Evolutionary conservation across 2,888 invertebrate genomes (phyloP).

Genomic region (Agrotis ipsilon): DNA sequence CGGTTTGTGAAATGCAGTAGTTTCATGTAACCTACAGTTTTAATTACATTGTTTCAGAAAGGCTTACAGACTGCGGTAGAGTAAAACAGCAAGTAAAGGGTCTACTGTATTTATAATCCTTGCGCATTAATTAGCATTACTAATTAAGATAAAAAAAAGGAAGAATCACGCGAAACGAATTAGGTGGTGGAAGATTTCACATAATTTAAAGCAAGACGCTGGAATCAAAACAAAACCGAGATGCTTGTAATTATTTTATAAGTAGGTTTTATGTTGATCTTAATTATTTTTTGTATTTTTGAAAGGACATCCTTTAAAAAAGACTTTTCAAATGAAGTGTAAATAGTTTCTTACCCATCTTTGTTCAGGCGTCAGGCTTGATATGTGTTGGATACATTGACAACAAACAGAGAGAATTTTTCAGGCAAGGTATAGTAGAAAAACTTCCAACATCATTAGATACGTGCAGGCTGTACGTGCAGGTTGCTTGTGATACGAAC

Average conservation of each 20-base stretch:
- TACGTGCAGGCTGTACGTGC: too few relatives aligned
- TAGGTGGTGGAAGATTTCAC: slow-evolving; percentile 37
- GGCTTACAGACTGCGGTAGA: slow-evolving; percentile 5
- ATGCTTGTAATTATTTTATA: slow-evolving; percentile 21
- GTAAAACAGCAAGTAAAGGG: slow-evolving; percentile 44
- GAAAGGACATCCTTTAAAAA: neutral
- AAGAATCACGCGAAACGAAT: slow-evolving; percentile 46
- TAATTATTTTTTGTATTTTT: neutral
- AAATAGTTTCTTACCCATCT: neutral
- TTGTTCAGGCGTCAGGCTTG: neutral
- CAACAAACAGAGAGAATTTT: neutral
- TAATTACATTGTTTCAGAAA: slow-evolving; percentile 34
- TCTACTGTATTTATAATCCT: slow-evolving; percentile 55
- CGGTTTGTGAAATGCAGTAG: neutral
- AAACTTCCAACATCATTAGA: slow-evolving; percentile 1
- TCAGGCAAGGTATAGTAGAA: slow-evolving; percentile 10
- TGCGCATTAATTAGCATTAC: slow-evolving; percentile 54
- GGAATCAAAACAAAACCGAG: slow-evolving; percentile 22
- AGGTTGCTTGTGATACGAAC: neutral
- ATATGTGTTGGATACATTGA: neutral
- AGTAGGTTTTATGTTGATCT: neutral
- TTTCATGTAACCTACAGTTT: slow-evolving; percentile 1
- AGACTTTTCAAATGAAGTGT: neutral
- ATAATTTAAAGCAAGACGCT: slow-evolving; percentile 33
- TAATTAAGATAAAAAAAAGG: slow-evolving; percentile 61